phyloP scores from a whole-genome alignment of 2,888 invertebrate species.

The Amphimallon solstitiale region DNA sequence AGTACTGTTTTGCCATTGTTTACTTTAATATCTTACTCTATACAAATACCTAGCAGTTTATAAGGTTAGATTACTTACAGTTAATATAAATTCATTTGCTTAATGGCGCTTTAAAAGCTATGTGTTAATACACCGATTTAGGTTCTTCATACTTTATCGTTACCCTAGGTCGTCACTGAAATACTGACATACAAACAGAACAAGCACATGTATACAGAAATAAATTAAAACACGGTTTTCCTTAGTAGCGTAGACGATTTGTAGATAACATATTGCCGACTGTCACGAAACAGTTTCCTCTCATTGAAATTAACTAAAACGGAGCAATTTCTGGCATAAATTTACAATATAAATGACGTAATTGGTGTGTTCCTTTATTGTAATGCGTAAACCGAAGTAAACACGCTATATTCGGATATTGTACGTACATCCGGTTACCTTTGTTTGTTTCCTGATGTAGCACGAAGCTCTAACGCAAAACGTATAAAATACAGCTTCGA shows the following conservation, averaged over 20 bases:
- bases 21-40: too few species aligned
- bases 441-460: slow-evolving; percentile 4
- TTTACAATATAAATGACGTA: slow-evolving; percentile 35
- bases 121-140: too few species aligned
- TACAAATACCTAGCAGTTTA: too few species aligned
- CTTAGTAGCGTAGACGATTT: slow-evolving; percentile 25
- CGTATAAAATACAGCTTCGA: too few species aligned
- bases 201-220: not conserved
- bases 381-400: slow-evolving; percentile 35
- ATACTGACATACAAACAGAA: not conserved
- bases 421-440: slow-evolving; percentile 31
- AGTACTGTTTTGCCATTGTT: too few species aligned
- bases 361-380: slow-evolving; percentile 38
- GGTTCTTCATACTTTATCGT: too few species aligned
- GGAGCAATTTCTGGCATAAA: slow-evolving; percentile 34
- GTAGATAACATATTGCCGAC: slow-evolving; percentile 30
- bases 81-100: too few species aligned
- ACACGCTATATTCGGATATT: slow-evolving; percentile 32
- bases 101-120: too few species aligned
- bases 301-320: slow-evolving; percentile 26
- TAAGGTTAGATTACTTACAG: too few species aligned
- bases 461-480: not conserved
- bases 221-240: not conserved
- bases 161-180: too few species aligned
- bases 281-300: slow-evolving; percentile 30